Percentiles rank a stretch among this genome's conserved stretches.
Evolutionary conservation across 2,797 vertebrate species (phyloP).

Genomic region (Astyanax mexicanus): DNA sequence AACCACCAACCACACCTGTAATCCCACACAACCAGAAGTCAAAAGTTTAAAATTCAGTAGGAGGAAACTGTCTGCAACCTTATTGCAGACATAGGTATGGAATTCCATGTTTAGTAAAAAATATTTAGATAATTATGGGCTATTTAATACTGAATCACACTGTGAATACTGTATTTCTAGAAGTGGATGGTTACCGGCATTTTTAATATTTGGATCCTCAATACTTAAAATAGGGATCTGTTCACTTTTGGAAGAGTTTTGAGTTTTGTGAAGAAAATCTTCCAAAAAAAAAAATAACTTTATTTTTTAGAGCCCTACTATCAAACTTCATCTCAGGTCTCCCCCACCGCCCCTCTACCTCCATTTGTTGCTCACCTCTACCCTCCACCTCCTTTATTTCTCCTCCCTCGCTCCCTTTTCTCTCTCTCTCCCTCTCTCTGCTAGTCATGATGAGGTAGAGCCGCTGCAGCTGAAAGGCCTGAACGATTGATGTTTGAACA

Average conservation of each 20-base stretch:
- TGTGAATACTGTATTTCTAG: no score
- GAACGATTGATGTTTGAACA: conserved; percentile 71
- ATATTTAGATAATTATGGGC: no score
- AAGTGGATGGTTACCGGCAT: neutral
- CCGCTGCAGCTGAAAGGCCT: conserved; percentile 49
- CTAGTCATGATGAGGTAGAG: conserved; percentile 53
- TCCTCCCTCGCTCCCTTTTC: neutral
- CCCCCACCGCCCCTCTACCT: conserved; percentile 13
- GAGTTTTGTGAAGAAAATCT: neutral
- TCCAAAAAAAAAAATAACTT: no score
- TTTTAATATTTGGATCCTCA: neutral
- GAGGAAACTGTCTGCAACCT: no score
- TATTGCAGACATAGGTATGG: no score
- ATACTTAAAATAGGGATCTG: no score
- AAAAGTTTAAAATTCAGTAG: no score
- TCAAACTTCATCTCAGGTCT: conserved; percentile 6
- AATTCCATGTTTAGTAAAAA: no score
- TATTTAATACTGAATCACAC: no score
- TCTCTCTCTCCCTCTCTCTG: conserved; percentile 26
- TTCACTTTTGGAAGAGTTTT: no score
- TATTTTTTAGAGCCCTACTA: neutral
- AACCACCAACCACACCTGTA: no score
- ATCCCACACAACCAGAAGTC: no score
- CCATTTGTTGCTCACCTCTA: conserved; percentile 32
- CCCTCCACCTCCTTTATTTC: conserved; percentile 17